Percentiles rank a stretch among this genome's conserved stretches.
phyloP scores from a whole-genome alignment of 2,888 invertebrate species.

The Notocelia uddmanniana region DNA sequence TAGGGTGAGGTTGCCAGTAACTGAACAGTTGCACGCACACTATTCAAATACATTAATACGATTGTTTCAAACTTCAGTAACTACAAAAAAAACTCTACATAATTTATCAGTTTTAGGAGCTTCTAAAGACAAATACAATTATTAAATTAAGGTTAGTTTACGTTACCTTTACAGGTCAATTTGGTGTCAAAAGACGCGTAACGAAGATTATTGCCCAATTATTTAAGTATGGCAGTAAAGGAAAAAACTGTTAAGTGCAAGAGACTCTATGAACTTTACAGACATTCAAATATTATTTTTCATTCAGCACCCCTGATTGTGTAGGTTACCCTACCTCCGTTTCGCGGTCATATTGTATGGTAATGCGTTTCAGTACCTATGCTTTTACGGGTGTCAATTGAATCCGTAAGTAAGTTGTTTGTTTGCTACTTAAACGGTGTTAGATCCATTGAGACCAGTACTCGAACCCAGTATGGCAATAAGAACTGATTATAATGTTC shows the following conservation, averaged over 20 bases:
- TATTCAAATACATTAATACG: slow-evolving; percentile 2
- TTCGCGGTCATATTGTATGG: slow-evolving; percentile 52
- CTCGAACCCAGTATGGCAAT: slow-evolving; percentile 33
- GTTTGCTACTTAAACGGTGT: slow-evolving; percentile 36
- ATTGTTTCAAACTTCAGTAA: neutral
- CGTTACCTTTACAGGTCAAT: neutral
- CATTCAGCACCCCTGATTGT: neutral
- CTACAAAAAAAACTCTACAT: neutral
- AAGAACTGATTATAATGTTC: slow-evolving; percentile 32
- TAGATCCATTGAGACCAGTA: slow-evolving; percentile 30
- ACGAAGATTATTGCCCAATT: no score
- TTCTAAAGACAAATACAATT: neutral
- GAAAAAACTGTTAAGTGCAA: no score
- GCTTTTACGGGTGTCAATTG: slow-evolving; percentile 46
- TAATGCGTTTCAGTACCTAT: slow-evolving; percentile 40
- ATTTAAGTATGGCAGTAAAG: no score
- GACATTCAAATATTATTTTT: neutral
- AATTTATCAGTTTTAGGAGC: no score
- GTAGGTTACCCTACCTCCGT: slow-evolving; percentile 51
- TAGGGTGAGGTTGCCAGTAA: slow-evolving; percentile 18
- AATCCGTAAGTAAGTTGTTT: slow-evolving; percentile 43
- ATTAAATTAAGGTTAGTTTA: neutral
- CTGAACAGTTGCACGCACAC: neutral
- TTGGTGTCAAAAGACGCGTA: no score
- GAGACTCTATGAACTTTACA: no score